phyloP scores from a whole-genome alignment of 2,888 invertebrate species.

The Graphium colonna region DNA sequence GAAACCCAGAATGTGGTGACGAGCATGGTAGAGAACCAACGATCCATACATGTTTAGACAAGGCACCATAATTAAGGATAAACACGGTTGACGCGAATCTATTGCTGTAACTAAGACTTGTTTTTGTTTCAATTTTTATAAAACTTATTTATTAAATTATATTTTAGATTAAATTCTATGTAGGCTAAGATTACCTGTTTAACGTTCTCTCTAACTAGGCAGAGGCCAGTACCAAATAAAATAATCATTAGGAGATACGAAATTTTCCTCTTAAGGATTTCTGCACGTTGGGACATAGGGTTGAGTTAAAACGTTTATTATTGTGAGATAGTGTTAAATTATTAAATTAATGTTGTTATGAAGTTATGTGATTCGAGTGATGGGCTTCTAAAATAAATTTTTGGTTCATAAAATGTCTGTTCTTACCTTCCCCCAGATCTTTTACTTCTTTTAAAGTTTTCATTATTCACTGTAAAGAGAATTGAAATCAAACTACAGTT shows the following conservation, averaged over 20 bases:
- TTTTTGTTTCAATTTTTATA: too few relatives aligned
- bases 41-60: conserved; percentile 42
- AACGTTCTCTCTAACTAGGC: conserved; percentile 13
- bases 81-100: too few relatives aligned
- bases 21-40: conserved; percentile 58
- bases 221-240: conserved; percentile 64
- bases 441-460: too few relatives aligned
- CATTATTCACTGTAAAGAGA: too few relatives aligned
- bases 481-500: too few relatives aligned
- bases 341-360: conserved; percentile 1
- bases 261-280: background rate
- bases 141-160: conserved; percentile 5
- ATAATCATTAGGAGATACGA: conserved; percentile 51
- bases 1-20: conserved; percentile 51
- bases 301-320: background rate
- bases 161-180: conserved; percentile 30
- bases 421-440: too few relatives aligned
- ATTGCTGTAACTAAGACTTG: too few relatives aligned
- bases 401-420: background rate
- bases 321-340: background rate
- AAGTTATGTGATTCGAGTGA: conserved; percentile 9
- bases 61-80: background rate
- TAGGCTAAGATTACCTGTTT: background rate
- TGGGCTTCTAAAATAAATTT: conserved; percentile 12
- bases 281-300: background rate